These are phyloP conservation scores for Chelon labrosus DNA, from an alignment of 2,797 vertebrate species.

Conservation along the genomic window DNA sequence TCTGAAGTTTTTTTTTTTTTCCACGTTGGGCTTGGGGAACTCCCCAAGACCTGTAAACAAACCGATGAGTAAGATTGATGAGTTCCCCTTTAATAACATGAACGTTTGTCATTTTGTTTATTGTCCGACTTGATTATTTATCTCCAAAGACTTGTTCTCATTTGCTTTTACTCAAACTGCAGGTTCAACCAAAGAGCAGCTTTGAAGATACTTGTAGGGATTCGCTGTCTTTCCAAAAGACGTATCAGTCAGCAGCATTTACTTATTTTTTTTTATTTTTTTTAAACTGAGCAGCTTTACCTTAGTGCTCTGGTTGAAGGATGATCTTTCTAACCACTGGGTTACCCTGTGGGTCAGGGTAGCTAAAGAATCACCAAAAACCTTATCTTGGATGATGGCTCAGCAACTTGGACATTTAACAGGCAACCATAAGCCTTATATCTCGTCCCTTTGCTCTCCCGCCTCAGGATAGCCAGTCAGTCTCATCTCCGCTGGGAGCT, in stretches of 20 bases:
- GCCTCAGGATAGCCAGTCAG: constrained; percentile 50
- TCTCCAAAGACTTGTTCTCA: background rate
- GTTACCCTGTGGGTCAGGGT: constrained; percentile 22
- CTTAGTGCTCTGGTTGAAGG: constrained; percentile 26
- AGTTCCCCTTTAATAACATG: background rate
- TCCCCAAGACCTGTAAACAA: background rate
- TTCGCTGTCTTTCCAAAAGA: constrained; percentile 13
- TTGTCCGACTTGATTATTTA: background rate
- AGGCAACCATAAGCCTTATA: constrained; percentile 70
- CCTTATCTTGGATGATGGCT: constrained; percentile 64
- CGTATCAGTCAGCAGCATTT: background rate
- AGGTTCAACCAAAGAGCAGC: background rate
- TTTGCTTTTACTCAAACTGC: background rate
- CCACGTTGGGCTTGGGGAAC: background rate
- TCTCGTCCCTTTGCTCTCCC: constrained; percentile 60
- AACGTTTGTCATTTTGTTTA: background rate
- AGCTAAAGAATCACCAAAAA: constrained; percentile 63
- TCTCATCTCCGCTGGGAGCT: constrained; percentile 76
- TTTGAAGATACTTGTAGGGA: background rate
- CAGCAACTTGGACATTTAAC: constrained; percentile 60
- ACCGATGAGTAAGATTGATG: background rate
- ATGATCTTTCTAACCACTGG: constrained; percentile 40
- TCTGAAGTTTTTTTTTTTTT: no score
- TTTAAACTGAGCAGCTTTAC: constrained; percentile 25
- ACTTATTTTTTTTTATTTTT: constrained; percentile 2